These are phyloP conservation scores for Tetramorium bicarinatum DNA, from an alignment of 2,888 invertebrate species.

Conservation along the genomic window DNA sequence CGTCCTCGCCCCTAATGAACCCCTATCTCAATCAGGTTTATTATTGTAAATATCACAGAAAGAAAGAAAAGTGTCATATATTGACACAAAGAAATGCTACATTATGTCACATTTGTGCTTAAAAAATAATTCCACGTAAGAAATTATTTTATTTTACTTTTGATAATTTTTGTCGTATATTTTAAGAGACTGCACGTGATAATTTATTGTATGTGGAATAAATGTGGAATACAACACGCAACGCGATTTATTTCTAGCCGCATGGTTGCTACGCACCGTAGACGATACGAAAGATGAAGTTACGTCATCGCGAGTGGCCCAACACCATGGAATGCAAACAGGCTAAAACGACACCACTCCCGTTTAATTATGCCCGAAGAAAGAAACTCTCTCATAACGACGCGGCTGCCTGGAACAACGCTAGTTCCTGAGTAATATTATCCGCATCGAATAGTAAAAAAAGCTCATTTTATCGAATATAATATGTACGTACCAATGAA, in stretches of 20 bases:
- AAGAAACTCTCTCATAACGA: conserved; percentile 16
- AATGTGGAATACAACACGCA: too few species aligned
- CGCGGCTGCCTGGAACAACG: not conserved
- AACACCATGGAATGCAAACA: conserved; percentile 50
- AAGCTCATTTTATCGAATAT: not conserved
- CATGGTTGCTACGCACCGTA: not conserved
- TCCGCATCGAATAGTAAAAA: not conserved
- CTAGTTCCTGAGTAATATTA: not conserved
- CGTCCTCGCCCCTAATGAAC: conserved; percentile 32
- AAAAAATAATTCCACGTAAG: not conserved
- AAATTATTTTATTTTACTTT: not conserved
- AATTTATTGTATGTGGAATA: not conserved
- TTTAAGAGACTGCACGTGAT: not conserved
- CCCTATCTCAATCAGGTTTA: conserved; percentile 19
- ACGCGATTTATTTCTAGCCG: conserved; percentile 9
- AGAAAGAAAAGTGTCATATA: not conserved
- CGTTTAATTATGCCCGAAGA: conserved; percentile 39
- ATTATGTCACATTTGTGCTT: not conserved
- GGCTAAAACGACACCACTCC: conserved; percentile 37
- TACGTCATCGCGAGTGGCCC: conserved; percentile 34
- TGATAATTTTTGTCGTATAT: not conserved
- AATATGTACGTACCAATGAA: not conserved
- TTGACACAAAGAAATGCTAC: not conserved
- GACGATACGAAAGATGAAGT: conserved; percentile 26
- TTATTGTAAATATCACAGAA: not conserved